phyloP scores from a whole-genome alignment of 64 coral and sea anemone genomes.

The Montipora foliosa region DNA sequence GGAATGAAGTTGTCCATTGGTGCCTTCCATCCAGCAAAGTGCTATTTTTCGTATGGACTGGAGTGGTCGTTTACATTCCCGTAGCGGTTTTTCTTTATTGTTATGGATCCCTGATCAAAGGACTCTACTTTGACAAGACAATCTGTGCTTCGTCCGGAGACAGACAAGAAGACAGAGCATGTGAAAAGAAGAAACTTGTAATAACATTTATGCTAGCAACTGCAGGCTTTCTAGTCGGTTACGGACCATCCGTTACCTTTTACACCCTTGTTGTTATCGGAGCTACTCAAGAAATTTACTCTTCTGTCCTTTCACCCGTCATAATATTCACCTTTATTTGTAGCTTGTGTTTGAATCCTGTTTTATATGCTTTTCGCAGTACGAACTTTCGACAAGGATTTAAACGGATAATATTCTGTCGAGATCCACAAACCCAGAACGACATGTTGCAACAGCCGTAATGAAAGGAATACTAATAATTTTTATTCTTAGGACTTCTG shows the following conservation, averaged over 20 bases:
- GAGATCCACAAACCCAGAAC: background rate
- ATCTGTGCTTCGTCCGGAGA: background rate
- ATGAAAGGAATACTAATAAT: too few relatives aligned
- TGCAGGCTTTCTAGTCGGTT: background rate
- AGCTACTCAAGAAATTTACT: background rate
- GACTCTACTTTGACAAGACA: slow-evolving; percentile 46
- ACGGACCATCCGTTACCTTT: background rate
- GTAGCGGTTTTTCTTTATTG: slow-evolving; percentile 18
- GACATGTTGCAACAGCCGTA: background rate
- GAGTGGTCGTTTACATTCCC: slow-evolving; percentile 10
- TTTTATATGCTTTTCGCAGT: slow-evolving; percentile 11
- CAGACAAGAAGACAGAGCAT: slow-evolving; percentile 1
- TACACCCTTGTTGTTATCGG: background rate
- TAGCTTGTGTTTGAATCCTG: background rate
- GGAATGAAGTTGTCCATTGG: too few relatives aligned
- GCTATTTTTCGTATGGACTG: background rate
- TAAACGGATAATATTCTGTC: slow-evolving; percentile 3
- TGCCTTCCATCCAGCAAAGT: background rate
- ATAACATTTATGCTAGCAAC: background rate
- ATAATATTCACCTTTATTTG: background rate
- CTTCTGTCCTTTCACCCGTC: too few relatives aligned
- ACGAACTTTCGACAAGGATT: background rate
- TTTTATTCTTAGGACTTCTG: too few relatives aligned
- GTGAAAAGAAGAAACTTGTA: slow-evolving; percentile 28
- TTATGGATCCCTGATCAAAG: slow-evolving; percentile 53